Base-by-base conservation (phyloP, 1,140 invertebrate genomes). In the Drosophila biarmipes region DNA sequence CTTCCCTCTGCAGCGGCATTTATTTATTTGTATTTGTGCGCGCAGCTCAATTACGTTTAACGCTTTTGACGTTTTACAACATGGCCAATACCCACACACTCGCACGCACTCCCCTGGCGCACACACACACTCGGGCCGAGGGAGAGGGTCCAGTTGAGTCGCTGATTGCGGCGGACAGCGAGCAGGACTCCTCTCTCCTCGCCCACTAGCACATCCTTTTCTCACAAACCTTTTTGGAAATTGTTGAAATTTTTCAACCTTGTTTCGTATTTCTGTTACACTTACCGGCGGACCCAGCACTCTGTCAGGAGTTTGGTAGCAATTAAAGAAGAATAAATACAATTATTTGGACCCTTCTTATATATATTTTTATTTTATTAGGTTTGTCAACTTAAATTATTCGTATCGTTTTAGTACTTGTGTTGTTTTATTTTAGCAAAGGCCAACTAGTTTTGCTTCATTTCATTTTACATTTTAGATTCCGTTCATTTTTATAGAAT, bases 21-120 rank as follows among this genome's bases (percentile, higher is more conserved):
- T 87, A 87, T 87, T 87, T 87, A 89, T 87, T 87, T 87, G 84
- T 87, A 87, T 89, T 89, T 84, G 84, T 89, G 75, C 79, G 84
- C 79, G 85, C 85, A 89, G 84, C 84, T 89, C 84, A 89, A 89
- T 89, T 89, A 89, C 84, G 79, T 90, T 89, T 84, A 89, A 90
- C 84, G 84, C 85, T 89, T 89, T 89, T 89, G 84, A 89, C 84
- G 84, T 89, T 89, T 89, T 90, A 80, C 80, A 89, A 78, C 76
- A 89, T 79, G 51, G 61, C 80, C 79, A 61, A 34, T 37, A 58
- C 46, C 54, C 48, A 64, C 27, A 54, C 71, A 56, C 58, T 61
- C 48, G 46, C 49, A 62, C 61, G 66, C 35, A 49, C 59, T 43
- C 42, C 29, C 17, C 17, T 37, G n/a, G 7, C 45, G 10, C 24